Evolutionary conservation across 2,888 invertebrate genomes (phyloP), one percentile per base, ranked within the genome.

Genomic region (Eupithecia centaureata): DNA sequence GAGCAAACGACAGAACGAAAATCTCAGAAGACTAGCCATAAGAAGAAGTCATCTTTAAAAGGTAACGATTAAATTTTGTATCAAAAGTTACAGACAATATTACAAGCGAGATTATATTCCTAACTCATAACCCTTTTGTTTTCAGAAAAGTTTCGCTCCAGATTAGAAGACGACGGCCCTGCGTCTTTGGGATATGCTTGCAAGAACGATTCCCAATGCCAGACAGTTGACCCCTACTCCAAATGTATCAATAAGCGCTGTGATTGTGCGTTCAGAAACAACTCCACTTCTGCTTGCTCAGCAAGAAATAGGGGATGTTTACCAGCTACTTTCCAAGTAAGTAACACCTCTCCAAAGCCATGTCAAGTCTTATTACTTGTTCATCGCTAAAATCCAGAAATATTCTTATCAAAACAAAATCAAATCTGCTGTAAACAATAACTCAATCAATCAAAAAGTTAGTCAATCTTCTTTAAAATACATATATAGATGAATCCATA

Each of bases 301-400:
- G 96, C 97, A 0, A 90, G 94, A 59, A 95, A 95, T 78, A 95
- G 95, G 64, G 98, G 97, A 54, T 98, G 98, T 84, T 95, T 96
- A 75, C 95, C 96, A 18, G 97, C 97, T 69, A 98, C 98, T 18
- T 98, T 98, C 86, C 97, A 97, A 92, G 96, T 96, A 86, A 88
- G 83, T 72, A 7, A 38, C n/a, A 63, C 5, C 25, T 22, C 10
- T 22, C 10, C 10, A 47, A 3, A 22, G 47, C 0, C 18, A 42
- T 8, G 38, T n/a, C 18, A 42, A 42, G 47, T 47, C 47, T 0
- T 7, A 47, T 12, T 22, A 47, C 8, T 18, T 47, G 10, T 47
- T 47, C 47, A 18, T 47, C 2, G 22, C 22, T 22, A 4, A 22
- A 12, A 47, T 47, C 2, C 10, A 22, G 3, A 22, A 12, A 47